Base-by-base conservation (phyloP, 1,140 invertebrate genomes). In the Anthonomus grandis region DNA sequence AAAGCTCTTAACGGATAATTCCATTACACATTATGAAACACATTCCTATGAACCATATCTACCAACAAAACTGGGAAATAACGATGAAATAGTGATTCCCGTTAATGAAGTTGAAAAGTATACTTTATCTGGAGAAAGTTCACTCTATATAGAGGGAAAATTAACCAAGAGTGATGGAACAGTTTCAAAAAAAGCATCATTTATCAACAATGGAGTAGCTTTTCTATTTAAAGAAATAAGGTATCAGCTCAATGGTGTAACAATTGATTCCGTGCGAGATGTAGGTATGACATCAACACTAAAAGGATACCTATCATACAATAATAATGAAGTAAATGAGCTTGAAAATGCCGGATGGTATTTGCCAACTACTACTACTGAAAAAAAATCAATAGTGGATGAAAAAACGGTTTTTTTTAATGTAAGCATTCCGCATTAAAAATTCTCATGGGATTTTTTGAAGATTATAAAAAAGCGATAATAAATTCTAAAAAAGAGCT, bases 291-390 rank as follows among this genome's bases (percentile, higher is more conserved):
- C n/a, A n/a, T n/a, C n/a, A n/a, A n/a, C n/a, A n/a, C n/a, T n/a
- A n/a, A n/a, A n/a, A n/a, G n/a, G n/a, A n/a, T n/a, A n/a, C n/a
- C n/a, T n/a, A n/a, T 39, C 37, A 8, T 39, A 9, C 17, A 39
- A 39, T 17, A 8, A 5, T 12, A 47, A 47, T 19, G 22, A 47
- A 31, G 34, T 23, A 31, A 13, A 15, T 15, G 34, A 47, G 3
- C 45, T 47, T 17, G 24, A 27, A 47, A 47, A 47, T 47, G n/a
- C 45, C n/a, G 45, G 45, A 47, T 47, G 22, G 22, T 27, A 13
- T 47, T n/a, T n/a, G n/a, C n/a, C n/a, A n/a, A n/a, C n/a, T n/a
- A n/a, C n/a, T n/a, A n/a, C n/a, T n/a, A n/a, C n/a, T n/a, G n/a
- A n/a, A n/a, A n/a, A n/a, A n/a, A n/a, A n/a, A n/a, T n/a, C n/a